These are phyloP conservation scores for Pongo pygmaeus DNA, from an alignment of 2,113 vertebrate genomes.

Conservation along the genomic window DNA sequence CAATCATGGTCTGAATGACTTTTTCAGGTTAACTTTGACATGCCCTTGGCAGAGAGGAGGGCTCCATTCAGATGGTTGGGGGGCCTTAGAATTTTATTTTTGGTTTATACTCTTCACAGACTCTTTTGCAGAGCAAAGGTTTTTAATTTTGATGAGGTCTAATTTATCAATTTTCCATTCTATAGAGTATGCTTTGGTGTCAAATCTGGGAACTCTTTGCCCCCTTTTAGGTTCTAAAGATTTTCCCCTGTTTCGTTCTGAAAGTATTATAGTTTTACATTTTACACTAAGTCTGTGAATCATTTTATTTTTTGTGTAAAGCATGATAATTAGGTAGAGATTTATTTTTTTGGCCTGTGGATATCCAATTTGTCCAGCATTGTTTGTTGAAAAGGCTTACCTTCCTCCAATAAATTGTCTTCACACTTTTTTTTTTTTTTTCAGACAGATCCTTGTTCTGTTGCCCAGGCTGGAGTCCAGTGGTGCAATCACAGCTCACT, in stretches of 20 bases:
- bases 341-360: neutral
- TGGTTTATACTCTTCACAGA: neutral
- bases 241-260: neutral
- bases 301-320: neutral
- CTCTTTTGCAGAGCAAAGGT: neutral
- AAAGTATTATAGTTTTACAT: neutral
- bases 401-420: neutral
- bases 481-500: too few species aligned
- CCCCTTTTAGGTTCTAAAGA: neutral
- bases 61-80: too few species aligned
- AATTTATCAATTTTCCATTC: neutral
- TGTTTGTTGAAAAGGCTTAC: neutral
- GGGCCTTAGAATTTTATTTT: too few species aligned
- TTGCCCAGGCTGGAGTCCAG: too few species aligned
- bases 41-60: too few species aligned
- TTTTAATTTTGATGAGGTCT: neutral
- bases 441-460: too few species aligned
- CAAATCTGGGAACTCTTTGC: too few species aligned
- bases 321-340: neutral
- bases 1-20: too few species aligned
- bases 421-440: too few species aligned
- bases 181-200: neutral
- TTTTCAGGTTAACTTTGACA: too few species aligned
- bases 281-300: neutral
- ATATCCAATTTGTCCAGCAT: neutral